Base-by-base conservation (phyloP, 2,888 invertebrate genomes). In the Agrochola lota region DNA sequence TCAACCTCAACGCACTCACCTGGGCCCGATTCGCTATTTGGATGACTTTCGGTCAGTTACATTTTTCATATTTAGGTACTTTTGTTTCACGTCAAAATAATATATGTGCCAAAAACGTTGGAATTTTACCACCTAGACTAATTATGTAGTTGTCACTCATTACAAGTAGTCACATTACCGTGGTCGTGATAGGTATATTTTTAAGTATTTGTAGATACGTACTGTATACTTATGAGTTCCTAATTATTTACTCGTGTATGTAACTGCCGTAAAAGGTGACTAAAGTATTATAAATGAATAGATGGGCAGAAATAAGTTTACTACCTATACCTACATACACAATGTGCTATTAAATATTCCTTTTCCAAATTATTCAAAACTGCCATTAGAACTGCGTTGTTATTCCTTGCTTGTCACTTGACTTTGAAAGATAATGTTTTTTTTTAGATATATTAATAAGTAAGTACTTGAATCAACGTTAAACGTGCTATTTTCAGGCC, bases 21-120 rank as follows among this genome's bases (percentile, higher is more conserved):
- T 99, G 99, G 99, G 95, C 98, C 9, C 97, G 99, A 60, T 99
- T 99, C 92, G 97, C 98, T 87, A 97, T 98, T 67, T 99, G 99
- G 99, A 98, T 99, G 97, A 97, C 98, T 64, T 93, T 98, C 78
- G 99, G 99, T 97, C 94, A 95, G 96, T 77, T 62, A 40, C 52
- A 72, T 62, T 62, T 49, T 49, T 63, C 23, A 55, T 11, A 46
- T 2, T 7, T 7, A n/a, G n/a, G n/a, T n/a, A 55, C 9, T 5
- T 7, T 20, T 46, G n/a, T 35, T 30, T 1, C 4, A 26, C 62
- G 66, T 49, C 59, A 43, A 62, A 62, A 55, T 60, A 40, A 68
- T 76, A 52, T 30, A 60, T 63, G 63, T 82, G 82, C 82, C 82
- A 75, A 60, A 71, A 75, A 23, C 23, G 9, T 63, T 81, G 67